Conservation (phyloP, 2,888 invertebrate species). For the Orthosia gothica region DNA sequence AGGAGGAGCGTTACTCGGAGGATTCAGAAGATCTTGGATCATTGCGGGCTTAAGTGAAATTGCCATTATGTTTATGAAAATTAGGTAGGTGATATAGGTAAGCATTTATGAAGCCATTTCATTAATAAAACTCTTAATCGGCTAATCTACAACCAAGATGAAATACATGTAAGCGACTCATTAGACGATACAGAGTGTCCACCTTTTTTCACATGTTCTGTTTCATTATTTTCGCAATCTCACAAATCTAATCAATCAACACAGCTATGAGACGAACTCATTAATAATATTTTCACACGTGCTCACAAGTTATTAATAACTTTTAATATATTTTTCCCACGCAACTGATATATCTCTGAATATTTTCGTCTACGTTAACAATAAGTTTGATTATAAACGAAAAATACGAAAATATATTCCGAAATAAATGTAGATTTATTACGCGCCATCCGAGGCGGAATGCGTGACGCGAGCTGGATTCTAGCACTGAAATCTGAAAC, state of each 20-base stretch:
- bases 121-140: constrained; percentile 1
- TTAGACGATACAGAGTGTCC: not conserved
- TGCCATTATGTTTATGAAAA: not conserved
- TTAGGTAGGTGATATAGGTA: too few species aligned
- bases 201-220: not conserved
- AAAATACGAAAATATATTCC: constrained; percentile 53
- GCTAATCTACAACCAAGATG: not conserved
- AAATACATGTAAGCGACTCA: not conserved
- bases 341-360: constrained; percentile 40
- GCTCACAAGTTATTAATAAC: constrained; percentile 50
- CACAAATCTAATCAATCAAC: constrained; percentile 10
- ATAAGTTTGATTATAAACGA: constrained; percentile 48
- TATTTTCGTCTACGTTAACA: constrained; percentile 50
- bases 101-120: too few species aligned
- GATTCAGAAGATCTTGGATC: too few species aligned
- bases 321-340: constrained; percentile 35
- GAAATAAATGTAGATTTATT: constrained; percentile 62
- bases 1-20: too few species aligned
- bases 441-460: constrained; percentile 50
- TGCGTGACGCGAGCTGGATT: constrained; percentile 52
- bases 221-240: constrained; percentile 2
- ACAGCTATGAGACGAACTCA: constrained; percentile 14
- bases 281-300: constrained; percentile 50
- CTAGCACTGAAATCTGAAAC: constrained; percentile 49
- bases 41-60: too few species aligned